Percentiles rank a stretch among this genome's conserved stretches.
Evolutionary conservation across 2,888 invertebrate species (phyloP).

Genomic region (Thereva unica): DNA sequence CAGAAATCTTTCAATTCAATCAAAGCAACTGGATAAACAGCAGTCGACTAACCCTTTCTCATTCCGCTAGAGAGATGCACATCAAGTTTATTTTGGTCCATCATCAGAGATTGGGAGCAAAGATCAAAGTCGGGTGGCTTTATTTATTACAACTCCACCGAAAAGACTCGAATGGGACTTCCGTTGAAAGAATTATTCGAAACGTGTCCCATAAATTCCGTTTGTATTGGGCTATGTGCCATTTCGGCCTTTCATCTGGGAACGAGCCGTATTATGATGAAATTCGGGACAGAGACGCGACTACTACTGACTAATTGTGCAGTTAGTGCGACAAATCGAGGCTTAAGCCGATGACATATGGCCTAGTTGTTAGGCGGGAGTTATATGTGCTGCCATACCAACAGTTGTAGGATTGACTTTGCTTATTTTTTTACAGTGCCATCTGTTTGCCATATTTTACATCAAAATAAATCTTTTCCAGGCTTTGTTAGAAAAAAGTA

Average conservation of each 20-base stretch:
- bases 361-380: background rate
- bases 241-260: slow-evolving; percentile 22
- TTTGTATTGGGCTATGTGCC: slow-evolving; percentile 35
- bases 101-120: slow-evolving; percentile 30
- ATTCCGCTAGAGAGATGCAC: slow-evolving; percentile 10
- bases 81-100: slow-evolving; percentile 37
- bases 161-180: slow-evolving; percentile 11
- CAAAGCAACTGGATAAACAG: slow-evolving; percentile 32
- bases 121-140: slow-evolving; percentile 40
- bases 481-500: too few relatives aligned
- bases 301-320: slow-evolving; percentile 24
- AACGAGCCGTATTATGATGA: slow-evolving; percentile 3
- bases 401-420: slow-evolving; percentile 2
- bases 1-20: slow-evolving; percentile 9
- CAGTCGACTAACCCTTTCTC: slow-evolving; percentile 30
- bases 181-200: slow-evolving; percentile 41
- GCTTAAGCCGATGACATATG: slow-evolving; percentile 3
- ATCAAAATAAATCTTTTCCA: too few relatives aligned
- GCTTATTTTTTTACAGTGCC: slow-evolving; percentile 1
- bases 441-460: too few relatives aligned
- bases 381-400: background rate
- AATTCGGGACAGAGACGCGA: slow-evolving; percentile 6
- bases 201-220: slow-evolving; percentile 40
- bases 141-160: slow-evolving; percentile 36
- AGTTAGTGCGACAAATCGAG: background rate